Base-by-base conservation (phyloP, 1,140 invertebrate genomes). In the Phenacoccus solenopsis region DNA sequence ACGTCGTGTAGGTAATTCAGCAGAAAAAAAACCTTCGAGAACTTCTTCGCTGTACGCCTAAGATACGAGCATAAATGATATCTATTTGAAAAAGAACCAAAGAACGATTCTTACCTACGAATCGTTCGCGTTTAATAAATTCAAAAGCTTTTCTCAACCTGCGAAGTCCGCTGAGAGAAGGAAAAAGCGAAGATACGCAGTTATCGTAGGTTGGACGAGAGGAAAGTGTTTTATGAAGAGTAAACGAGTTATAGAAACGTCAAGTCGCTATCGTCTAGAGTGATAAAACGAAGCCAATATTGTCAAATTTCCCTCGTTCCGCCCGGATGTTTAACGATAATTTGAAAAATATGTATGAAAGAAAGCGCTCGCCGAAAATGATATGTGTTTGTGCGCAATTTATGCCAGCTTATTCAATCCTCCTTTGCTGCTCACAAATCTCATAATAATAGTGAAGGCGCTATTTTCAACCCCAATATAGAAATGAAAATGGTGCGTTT, bases 331-430 rank as follows among this genome's bases (percentile, higher is more conserved):
- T 49, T 49, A 49, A 49, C 38, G 38, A 49, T 49, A 49, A 49
- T 49, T 49, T 49, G 38, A 49, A 49, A 49, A 49, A 49, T 49
- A 49, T 49, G 38, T 49, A 49, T 49, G 38, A 49, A 49, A 49
- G 38, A 49, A 49, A 49, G 16, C 38, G 38, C 20, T 49, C 38
- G 38, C 38, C 38, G 38, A 49, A 49, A 49, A 49, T 49, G 38
- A 49, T 49, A 49, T 16, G 38, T 49, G 38, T 49, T n/a, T 49
- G 38, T 16, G 20, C 38, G 38, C 12, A 49, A 49, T 49, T 49
- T 49, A 49, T 49, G 38, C 38, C 38, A n/a, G 38, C 38, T 49
- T 49, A n/a, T 49, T 49, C 38, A 16, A 3, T 4, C 38, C 12
- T 49, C 38, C 38, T 49, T 49, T n/a, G 38, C 16, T n/a, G 38